A percentile compares a stretch with the other conserved stretches of the same genome.
Evolutionary conservation across 2,797 vertebrate species (phyloP).

Genomic region (Xiphophorus birchmanni): DNA sequence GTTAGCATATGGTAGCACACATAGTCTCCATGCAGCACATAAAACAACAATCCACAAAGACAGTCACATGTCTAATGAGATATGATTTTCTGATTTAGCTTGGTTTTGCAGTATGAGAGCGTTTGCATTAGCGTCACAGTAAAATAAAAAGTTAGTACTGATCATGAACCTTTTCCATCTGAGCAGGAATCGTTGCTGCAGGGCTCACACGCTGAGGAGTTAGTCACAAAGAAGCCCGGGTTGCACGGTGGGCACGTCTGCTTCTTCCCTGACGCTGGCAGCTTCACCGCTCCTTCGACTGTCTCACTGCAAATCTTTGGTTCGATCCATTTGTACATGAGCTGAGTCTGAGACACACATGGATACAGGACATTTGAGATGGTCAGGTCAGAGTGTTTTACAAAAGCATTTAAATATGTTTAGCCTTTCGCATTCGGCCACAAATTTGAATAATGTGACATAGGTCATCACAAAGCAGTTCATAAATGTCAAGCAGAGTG

Average conservation of each 20-base stretch:
- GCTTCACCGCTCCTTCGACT: slow-evolving; percentile 72
- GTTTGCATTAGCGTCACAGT: background rate
- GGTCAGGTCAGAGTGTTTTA: background rate
- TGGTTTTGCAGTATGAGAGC: background rate
- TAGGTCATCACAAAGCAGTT: background rate
- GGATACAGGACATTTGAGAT: slow-evolving; percentile 6
- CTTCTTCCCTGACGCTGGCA: slow-evolving; percentile 87
- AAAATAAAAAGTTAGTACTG: background rate
- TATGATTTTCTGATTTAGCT: background rate
- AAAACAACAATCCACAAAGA: background rate
- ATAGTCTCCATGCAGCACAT: background rate
- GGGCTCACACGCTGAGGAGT: slow-evolving; percentile 85
- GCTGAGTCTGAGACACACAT: slow-evolving; percentile 85
- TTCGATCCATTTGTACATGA: slow-evolving; percentile 96
- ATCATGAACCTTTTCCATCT: slow-evolving; percentile 87
- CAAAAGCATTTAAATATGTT: background rate
- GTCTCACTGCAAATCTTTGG: slow-evolving; percentile 92
- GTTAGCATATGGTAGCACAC: background rate
- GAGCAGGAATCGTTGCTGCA: slow-evolving; percentile 87
- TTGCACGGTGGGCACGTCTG: slow-evolving; percentile 91
- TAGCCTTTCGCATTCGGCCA: background rate
- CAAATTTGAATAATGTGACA: background rate
- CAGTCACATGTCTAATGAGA: background rate
- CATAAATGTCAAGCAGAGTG: background rate
- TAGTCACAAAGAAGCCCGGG: slow-evolving; percentile 89